Base-by-base conservation (phyloP, 2,888 invertebrate genomes). In the Rhodophaea formosa region DNA sequence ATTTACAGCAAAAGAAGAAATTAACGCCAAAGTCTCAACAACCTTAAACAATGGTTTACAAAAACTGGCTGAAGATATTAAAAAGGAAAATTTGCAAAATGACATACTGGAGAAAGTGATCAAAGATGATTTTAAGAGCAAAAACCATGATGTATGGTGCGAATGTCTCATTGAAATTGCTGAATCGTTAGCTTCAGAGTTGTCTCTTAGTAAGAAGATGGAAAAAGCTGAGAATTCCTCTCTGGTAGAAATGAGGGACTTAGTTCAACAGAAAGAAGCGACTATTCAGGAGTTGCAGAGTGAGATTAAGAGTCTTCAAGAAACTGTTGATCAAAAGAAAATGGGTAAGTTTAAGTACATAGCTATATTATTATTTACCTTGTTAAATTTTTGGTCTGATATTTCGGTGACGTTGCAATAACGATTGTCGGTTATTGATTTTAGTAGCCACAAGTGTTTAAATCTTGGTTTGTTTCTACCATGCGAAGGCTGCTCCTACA, bases 281-380 rank as follows among this genome's bases (percentile, higher is more conserved):
- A 64, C 71, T 57, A 61, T 79, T 47, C 59, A 64, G 30, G 66
- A 73, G 44, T 53, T 77, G 1, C 67, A 79, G 58, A 66, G 62
- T 0, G 76, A 83, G 53, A 60, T 76, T 7, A 74, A 75, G 35
- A 64, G 60, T 17, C 58, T 83, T 5, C 66, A 77, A 52, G 73
- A 77, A 60, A 54, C 62, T 15, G 47, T 75, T 7, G 63, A 66
- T 53, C 75, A 77, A 44, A 68, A 67, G 42, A 77, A 75, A 62
- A 67, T 65, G 17, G 83, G 84, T 84, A 61, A 75, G 76, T 66
- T 29, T 29, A n/a, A n/a, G n/a, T n/a, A n/a, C n/a, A n/a, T n/a
- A n/a, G 17, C 23, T 23, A 23, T 23, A 23, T 23, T 23, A 3
- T 23, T 23, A 3, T 23, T 23, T 5, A 23, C 23, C 23, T 2